Base-by-base conservation (phyloP, 2,113 vertebrate genomes). In the Hypanus sabinus region DNA sequence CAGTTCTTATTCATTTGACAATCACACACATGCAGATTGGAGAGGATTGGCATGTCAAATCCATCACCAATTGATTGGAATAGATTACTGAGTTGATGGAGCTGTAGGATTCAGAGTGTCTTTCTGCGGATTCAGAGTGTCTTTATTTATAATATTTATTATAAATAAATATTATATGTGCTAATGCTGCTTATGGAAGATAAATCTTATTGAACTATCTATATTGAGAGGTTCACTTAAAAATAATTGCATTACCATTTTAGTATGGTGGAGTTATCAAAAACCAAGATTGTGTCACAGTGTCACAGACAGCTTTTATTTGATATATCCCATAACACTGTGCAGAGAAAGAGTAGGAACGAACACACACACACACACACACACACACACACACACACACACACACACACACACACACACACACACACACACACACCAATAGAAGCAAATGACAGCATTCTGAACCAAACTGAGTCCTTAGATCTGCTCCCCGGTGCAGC, bases 11-110 rank as follows among this genome's bases (percentile, higher is more conserved):
- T 94, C 94, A 71, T 33, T 92, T 20, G 2, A 46, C 68, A 71
- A 92, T 94, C 38, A 62, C 30, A n/a, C 60, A 38, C 94, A 73
- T 94, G 95, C 94, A 95, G 94, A 95, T 95, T 96, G 93, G 94
- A 94, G 95, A 95, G 95, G 95, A 95, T 96, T 95, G 94, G 94
- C 79, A 94, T 96, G 96, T 96, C 95, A 96, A 96, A 96, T 95
- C 95, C 94, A 96, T 95, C 95, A 95, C 95, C 93, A 94, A 94
- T 94, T 96, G 95, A 96, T 95, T 96, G 95, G 95, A 96, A 96
- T 92, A 96, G 96, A 96, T 96, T 95, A 95, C 94, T 95, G 95
- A 96, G 95, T 94, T 96, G 96, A 96, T 94, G 88, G 94, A 96
- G 94, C 36, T 0, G 94, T 65, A 80, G 95, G 95, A 96, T 96